Percentiles rank a stretch among this genome's conserved stretches.
These are phyloP conservation scores for Poliocrania exsul DNA, from an alignment of 2,797 vertebrate genomes.

Conservation along the genomic window DNA sequence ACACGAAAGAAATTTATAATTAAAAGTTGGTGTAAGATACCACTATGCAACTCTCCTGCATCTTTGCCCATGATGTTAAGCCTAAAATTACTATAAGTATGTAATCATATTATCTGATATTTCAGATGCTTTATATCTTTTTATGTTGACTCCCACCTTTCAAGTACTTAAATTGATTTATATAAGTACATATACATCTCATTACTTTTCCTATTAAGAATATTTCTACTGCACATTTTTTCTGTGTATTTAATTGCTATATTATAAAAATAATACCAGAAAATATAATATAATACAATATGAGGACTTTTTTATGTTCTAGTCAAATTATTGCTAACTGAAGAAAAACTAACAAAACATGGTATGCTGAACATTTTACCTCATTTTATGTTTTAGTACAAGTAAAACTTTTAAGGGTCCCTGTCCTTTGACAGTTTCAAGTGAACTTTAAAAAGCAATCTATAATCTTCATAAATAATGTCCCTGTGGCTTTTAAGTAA, in stretches of 20 bases:
- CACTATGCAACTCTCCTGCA: neutral
- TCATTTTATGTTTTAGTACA: neutral
- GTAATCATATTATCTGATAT: neutral
- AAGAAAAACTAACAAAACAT: neutral
- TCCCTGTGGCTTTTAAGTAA: conserved; percentile 57
- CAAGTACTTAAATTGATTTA: conserved; percentile 24
- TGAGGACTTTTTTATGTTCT: conserved; percentile 38
- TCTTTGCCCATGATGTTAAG: neutral
- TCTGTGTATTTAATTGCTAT: conserved; percentile 27
- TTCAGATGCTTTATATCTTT: neutral
- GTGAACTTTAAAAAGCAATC: conserved; percentile 47
- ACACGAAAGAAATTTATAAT: neutral
- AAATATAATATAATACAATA: conserved; percentile 29
- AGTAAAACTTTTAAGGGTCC: neutral
- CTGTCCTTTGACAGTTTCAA: neutral
- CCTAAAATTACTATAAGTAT: neutral
- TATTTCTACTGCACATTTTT: conserved; percentile 35
- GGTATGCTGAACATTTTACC: neutral
- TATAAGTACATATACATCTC: neutral
- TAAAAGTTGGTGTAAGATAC: neutral
- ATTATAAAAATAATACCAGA: neutral
- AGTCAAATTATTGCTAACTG: conserved; percentile 34
- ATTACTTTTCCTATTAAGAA: conserved; percentile 29
- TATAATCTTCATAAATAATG: conserved; percentile 40
- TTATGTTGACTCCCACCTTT: neutral